Evolutionary conservation across 1,140 invertebrate genomes (phyloP).

Genomic region (Hypothenemus hampei): DNA sequence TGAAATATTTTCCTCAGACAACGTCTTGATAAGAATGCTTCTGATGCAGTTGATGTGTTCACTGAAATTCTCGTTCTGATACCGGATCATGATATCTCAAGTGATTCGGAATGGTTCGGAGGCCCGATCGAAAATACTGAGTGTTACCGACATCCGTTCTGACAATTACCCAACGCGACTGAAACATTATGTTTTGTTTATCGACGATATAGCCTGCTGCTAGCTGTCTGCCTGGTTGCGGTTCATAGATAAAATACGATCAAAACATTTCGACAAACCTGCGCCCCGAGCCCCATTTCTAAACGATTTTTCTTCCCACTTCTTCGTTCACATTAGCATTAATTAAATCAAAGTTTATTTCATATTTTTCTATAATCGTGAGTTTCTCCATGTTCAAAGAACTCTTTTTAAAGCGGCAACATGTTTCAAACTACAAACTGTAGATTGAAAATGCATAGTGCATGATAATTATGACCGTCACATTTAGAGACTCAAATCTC

Average conservation of each 20-base stretch:
- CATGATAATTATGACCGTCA: too few species aligned
- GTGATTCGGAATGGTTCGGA: not conserved
- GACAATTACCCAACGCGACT: constrained; percentile 20
- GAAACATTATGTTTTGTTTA: constrained; percentile 28
- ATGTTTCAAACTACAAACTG: too few species aligned
- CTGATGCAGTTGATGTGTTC: constrained; percentile 50
- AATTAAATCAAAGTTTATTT: too few species aligned
- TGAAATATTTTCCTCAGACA: constrained; percentile 56
- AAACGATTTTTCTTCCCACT: too few species aligned
- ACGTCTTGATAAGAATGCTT: constrained; percentile 56
- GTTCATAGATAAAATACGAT: constrained; percentile 27
- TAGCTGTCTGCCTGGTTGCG: constrained; percentile 6
- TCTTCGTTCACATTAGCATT: too few species aligned
- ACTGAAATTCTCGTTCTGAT: constrained; percentile 23
- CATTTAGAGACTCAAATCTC: too few species aligned
- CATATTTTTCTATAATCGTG: too few species aligned
- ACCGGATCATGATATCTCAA: constrained; percentile 12
- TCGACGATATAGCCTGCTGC: too few species aligned
- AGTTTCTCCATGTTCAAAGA: too few species aligned
- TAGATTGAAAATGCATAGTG: too few species aligned
- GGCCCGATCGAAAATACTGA: constrained; percentile 4
- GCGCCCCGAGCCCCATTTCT: too few species aligned
- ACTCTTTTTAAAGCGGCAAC: too few species aligned
- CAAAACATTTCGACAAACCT: constrained; percentile 25
- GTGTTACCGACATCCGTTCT: constrained; percentile 19